Conservation (phyloP, 2,113 vertebrate species). For the Ptilonorhynchus violaceus region DNA sequence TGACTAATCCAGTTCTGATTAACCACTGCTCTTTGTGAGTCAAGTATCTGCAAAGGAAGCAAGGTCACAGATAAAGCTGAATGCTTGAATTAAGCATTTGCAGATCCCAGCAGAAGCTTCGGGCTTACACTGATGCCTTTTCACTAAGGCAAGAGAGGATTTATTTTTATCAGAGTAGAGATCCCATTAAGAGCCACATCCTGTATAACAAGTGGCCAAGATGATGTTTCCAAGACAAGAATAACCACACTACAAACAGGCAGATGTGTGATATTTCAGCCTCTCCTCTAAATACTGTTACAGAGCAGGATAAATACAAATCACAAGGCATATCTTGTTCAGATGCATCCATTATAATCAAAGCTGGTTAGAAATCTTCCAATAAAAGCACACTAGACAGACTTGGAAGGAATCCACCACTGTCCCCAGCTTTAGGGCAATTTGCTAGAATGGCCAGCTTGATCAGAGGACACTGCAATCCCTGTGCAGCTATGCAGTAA, state of each 20-base stretch:
- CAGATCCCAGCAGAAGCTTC: slow-evolving; percentile 9
- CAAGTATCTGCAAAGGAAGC: slow-evolving; percentile 26
- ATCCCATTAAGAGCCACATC: not conserved
- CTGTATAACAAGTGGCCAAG: not conserved
- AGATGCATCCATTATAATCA: not conserved
- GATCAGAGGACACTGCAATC: not conserved
- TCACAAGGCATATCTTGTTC: not conserved
- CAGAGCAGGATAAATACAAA: not conserved
- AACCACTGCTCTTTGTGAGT: slow-evolving; percentile 4
- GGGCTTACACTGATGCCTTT: not conserved
- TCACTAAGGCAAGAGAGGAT: not conserved
- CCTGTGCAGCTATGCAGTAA: not conserved
- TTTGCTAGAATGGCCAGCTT: not conserved
- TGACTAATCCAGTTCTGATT: slow-evolving; percentile 42
- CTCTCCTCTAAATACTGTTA: not conserved
- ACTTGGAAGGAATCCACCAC: not conserved
- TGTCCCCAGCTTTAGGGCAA: not conserved
- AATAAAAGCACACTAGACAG: not conserved
- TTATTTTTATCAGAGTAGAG: not conserved
- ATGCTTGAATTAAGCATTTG: not conserved
- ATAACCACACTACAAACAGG: not conserved
- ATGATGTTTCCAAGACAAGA: not conserved
- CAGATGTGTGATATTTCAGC: not conserved
- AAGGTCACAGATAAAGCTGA: slow-evolving; percentile 46
- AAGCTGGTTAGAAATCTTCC: not conserved